These are phyloP conservation scores for Heliocidaris tuberculata DNA, from an alignment of 35 echinoderm and acorn worm species.

Conservation along the genomic window DNA sequence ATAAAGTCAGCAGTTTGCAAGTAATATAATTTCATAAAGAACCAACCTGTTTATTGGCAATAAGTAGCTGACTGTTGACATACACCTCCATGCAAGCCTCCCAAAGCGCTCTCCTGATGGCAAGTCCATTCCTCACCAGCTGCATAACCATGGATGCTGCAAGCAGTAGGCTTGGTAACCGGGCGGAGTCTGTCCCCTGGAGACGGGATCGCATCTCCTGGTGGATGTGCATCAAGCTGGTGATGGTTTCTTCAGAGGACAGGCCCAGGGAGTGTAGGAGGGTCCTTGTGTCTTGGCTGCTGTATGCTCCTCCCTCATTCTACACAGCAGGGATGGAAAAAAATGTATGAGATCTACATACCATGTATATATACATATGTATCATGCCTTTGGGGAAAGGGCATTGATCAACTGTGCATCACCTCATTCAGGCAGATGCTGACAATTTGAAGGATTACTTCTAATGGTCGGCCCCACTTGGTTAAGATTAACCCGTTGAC, in stretches of 20 bases:
- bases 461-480: no score
- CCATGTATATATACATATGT: no score
- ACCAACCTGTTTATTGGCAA: constrained; percentile 80
- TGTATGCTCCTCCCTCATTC: constrained; percentile 74
- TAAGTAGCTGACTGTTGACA: constrained; percentile 77
- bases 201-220: constrained; percentile 40
- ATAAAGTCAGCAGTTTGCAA: no score
- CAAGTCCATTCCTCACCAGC: constrained; percentile 59
- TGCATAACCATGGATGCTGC: constrained; percentile 77
- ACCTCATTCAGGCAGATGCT: no score
- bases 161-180: constrained; percentile 70
- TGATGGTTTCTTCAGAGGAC: constrained; percentile 9
- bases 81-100: constrained; percentile 85
- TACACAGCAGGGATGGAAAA: not conserved
- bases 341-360: not conserved
- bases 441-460: no score
- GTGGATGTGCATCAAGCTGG: constrained; percentile 71
- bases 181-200: constrained; percentile 54
- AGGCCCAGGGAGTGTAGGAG: constrained; percentile 76
- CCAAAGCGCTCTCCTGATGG: constrained; percentile 37
- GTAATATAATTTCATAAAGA: not conserved
- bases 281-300: constrained; percentile 52
- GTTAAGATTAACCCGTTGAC: no score
- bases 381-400: no score
- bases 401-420: no score